Conservation (phyloP, 1,140 invertebrate genomes). For the Uloborus diversus region DNA sequence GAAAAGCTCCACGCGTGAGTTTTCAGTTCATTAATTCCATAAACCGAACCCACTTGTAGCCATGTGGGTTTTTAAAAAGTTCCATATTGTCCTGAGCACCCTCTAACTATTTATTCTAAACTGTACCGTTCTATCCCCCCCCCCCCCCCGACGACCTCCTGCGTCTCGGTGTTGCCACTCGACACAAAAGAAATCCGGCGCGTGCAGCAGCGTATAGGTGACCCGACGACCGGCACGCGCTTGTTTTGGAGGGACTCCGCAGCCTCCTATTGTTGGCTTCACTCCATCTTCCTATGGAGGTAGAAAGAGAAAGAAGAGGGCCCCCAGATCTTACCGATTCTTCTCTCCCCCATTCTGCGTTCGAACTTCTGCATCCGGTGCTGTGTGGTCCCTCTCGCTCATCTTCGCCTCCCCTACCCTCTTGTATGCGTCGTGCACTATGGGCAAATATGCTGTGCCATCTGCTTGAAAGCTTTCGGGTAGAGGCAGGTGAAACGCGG, state of each 20-base stretch:
- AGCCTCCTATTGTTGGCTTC: background rate
- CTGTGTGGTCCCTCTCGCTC: slow-evolving; percentile 13
- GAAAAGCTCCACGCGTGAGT: no score
- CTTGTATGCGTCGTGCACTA: slow-evolving; percentile 13
- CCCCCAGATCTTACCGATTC: no score
- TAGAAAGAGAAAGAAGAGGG: no score
- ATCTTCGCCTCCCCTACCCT: no score
- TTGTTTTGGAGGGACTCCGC: background rate
- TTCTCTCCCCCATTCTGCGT: background rate
- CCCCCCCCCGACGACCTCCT: background rate
- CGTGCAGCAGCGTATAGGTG: no score
- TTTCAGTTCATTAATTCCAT: no score
- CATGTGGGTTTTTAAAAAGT: no score
- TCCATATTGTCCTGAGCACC: no score
- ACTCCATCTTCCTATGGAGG: background rate
- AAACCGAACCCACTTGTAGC: no score
- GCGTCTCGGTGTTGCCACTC: no score
- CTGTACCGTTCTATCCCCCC: slow-evolving; percentile 3
- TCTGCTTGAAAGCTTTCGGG: slow-evolving; percentile 2
- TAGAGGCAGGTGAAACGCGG: background rate
- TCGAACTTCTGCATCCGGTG: slow-evolving; percentile 6
- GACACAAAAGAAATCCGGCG: slow-evolving; percentile 15
- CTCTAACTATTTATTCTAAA: background rate
- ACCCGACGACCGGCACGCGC: slow-evolving; percentile 22
- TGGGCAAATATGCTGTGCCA: slow-evolving; percentile 13